Conservation (phyloP, 2,888 invertebrate species). For the Heliconius sara region DNA sequence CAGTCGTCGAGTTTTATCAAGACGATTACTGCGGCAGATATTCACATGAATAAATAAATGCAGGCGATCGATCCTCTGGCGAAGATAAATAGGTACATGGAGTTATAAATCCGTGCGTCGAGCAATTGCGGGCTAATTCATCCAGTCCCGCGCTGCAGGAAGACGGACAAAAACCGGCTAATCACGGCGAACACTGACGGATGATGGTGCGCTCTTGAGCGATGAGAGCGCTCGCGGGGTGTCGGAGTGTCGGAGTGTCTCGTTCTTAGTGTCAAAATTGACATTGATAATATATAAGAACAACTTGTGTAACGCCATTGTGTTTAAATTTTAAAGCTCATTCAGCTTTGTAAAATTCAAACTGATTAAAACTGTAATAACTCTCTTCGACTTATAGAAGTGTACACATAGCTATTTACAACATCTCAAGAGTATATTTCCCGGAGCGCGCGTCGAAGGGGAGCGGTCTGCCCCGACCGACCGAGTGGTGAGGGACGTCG, state of each 20-base stretch:
- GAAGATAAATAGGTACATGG: constrained; percentile 40
- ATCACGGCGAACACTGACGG: constrained; percentile 34
- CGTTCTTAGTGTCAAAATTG: not conserved
- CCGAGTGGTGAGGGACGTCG: constrained; percentile 33
- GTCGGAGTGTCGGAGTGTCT: not conserved
- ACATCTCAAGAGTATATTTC: constrained; percentile 27
- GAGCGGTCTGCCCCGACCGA: constrained; percentile 6
- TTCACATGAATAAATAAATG: constrained; percentile 39
- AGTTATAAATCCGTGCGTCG: constrained; percentile 42
- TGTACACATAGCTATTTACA: constrained; percentile 6
- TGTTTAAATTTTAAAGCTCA: no score
- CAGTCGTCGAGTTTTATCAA: constrained; percentile 29
- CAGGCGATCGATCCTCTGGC: constrained; percentile 33
- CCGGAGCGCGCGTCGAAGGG: constrained; percentile 17
- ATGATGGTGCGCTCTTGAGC: constrained; percentile 23
- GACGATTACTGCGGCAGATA: constrained; percentile 40
- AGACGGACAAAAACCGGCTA: constrained; percentile 32
- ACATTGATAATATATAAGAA: not conserved
- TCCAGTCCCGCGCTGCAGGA: constrained; percentile 30
- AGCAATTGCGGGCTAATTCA: constrained; percentile 39
- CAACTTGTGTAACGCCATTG: not conserved
- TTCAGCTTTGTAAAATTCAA: not conserved
- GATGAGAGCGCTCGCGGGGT: constrained; percentile 22
- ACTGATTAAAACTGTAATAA: not conserved
- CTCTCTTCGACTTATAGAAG: not conserved